phyloP scores from a whole-genome alignment of 2,888 invertebrate species.

The Phyto melanocephala region DNA sequence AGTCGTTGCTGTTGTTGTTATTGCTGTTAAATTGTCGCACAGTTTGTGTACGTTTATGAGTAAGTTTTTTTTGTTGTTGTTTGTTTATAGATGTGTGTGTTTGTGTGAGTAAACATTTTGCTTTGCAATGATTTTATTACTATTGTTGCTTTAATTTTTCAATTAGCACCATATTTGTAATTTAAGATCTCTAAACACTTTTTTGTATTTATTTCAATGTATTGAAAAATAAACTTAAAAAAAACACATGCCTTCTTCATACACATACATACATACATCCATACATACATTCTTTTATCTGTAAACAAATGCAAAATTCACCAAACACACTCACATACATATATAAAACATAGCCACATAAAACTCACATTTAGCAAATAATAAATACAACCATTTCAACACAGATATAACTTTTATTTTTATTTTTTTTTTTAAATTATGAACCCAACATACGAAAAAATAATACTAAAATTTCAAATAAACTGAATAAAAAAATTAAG shows the following conservation, averaged over 20 bases:
- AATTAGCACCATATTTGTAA: conserved; percentile 64
- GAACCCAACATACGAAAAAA: conserved; percentile 19
- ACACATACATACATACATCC: background rate
- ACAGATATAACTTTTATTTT: background rate
- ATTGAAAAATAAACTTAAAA: conserved; percentile 27
- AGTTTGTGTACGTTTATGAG: background rate
- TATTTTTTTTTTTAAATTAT: background rate
- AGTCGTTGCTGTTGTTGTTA: background rate
- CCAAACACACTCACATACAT: background rate
- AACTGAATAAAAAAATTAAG: background rate
- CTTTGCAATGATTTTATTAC: conserved; percentile 32
- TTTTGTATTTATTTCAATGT: conserved; percentile 19
- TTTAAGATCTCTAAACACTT: conserved; percentile 55
- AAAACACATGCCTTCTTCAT: conserved; percentile 38
- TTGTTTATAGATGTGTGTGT: background rate
- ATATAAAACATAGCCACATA: background rate
- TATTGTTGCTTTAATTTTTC: conserved; percentile 41
- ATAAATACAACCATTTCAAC: background rate
- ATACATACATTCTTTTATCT: background rate
- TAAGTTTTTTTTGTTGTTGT: background rate
- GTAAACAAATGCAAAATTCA: conserved; percentile 11
- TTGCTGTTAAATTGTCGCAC: background rate
- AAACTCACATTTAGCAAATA: conserved; percentile 22
- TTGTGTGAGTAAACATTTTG: background rate
- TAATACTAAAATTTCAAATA: conserved; percentile 34